Base-by-base conservation (phyloP, 2,888 invertebrate genomes). In the Volucella inflata region DNA sequence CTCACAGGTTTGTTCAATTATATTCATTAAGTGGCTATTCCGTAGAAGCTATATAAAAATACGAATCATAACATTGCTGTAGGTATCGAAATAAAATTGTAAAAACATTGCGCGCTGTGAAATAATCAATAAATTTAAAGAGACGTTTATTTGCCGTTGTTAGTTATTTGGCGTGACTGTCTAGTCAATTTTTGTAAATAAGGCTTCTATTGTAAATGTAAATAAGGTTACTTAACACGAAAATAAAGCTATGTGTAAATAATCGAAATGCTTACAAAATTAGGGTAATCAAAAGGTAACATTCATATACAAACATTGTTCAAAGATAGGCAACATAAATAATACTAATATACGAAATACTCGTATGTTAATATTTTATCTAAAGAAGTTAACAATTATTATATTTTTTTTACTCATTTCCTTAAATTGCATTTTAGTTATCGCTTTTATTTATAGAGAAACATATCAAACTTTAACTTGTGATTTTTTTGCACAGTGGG, bases 71-170 rank as follows among this genome's bases (percentile, higher is more conserved):
- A 30, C 0, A 2, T 30, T 30, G 30, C 30, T 30, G 6, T 30
- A 30, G 30, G 30, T 30, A 30, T 30, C 6, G 6, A 40, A 51
- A 71, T 50, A 71, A 21, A 71, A 53, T 62, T 74, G 8, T 74
- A 40, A 71, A 48, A 70, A 64, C 62, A 55, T 70, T 71, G 78
- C 62, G 78, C 62, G 78, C 78, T 78, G 78, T 78, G 78, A 78
- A 77, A 53, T 70, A 62, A 70, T 77, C 77, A 77, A 77, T 77
- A 77, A 77, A 78, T 46, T 53, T 14, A 44, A 40, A 17, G 21
- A 36, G 2, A 36, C 36, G 10, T 17, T 44, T 36, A 10, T 44
- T 51, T 30, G 53, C 17, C 46, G 11, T 44, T 59, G 16, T 38
- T 40, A 40, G 1, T 59, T 6, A 21, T 10, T 48, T 46, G 11